Conservation (phyloP, 2,113 vertebrate species). For the Cygnus atratus region DNA sequence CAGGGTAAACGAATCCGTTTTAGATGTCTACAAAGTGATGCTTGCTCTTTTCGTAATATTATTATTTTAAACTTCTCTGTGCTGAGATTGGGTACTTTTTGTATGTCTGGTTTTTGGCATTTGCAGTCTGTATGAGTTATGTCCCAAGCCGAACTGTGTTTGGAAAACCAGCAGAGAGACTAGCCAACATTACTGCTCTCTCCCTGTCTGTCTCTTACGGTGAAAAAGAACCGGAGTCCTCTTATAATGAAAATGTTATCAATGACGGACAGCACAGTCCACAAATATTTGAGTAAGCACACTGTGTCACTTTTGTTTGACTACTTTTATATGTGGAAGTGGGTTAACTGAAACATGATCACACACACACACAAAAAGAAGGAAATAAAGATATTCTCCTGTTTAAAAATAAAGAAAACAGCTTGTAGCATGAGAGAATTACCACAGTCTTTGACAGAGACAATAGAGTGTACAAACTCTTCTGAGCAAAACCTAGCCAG, state of each 20-base stretch:
- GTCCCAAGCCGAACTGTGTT: neutral
- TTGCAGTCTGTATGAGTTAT: neutral
- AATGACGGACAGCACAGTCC: constrained; percentile 17
- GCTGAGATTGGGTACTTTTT: neutral
- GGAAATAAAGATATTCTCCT: neutral
- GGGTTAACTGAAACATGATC: constrained; percentile 49
- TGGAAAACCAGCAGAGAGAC: neutral
- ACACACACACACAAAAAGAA: constrained; percentile 47
- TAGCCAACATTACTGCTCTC: neutral
- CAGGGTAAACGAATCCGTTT: constrained; percentile 61
- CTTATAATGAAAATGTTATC: constrained; percentile 47
- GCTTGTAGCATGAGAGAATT: constrained; percentile 54
- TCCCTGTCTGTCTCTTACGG: neutral
- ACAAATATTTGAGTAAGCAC: constrained; percentile 54
- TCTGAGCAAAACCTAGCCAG: neutral
- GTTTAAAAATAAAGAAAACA: constrained; percentile 59
- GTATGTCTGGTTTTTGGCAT: neutral
- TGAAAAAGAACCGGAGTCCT: neutral
- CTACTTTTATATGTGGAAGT: constrained; percentile 59
- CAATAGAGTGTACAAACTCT: neutral
- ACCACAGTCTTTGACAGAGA: constrained; percentile 50
- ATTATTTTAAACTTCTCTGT: constrained; percentile 61
- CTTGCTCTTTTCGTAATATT: constrained; percentile 49
- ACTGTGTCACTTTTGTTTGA: constrained; percentile 43
- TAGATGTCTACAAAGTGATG: constrained; percentile 62